These are phyloP conservation scores for Drosophila lacertosa DNA, from an alignment of 1,140 invertebrate species.

Conservation along the genomic window DNA sequence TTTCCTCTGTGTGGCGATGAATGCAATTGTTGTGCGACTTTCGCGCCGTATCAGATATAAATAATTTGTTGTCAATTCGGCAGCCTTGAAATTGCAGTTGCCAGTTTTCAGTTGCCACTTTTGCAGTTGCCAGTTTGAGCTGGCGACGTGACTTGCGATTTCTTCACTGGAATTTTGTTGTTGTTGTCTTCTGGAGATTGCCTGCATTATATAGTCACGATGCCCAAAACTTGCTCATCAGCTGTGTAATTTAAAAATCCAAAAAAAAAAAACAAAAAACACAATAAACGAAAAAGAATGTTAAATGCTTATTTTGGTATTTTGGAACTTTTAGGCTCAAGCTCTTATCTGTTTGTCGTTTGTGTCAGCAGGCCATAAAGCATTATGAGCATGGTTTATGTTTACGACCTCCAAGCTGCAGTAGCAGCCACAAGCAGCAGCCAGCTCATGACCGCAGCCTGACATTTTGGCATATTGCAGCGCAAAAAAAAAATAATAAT, in stretches of 20 bases:
- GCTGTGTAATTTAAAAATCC: conserved; percentile 18
- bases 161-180: conserved; percentile 59
- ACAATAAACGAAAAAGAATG: conserved; percentile 23
- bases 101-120: conserved; percentile 15
- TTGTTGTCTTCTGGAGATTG: conserved; percentile 19
- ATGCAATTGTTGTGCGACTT: conserved; percentile 45
- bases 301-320: conserved; percentile 29
- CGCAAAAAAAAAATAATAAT: conserved; percentile 11
- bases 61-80: conserved; percentile 72
- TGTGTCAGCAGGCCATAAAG: conserved; percentile 21
- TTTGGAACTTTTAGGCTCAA: conserved; percentile 9
- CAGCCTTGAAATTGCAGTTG: conserved; percentile 52
- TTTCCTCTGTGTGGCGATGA: conserved; percentile 27
- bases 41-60: conserved; percentile 51
- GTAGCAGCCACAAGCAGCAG: conserved; percentile 19
- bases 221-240: conserved; percentile 30
- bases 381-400: conserved; percentile 28
- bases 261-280: neutral
- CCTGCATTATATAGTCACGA: conserved; percentile 46
- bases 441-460: conserved; percentile 30
- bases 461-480: conserved; percentile 63
- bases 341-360: conserved; percentile 15
- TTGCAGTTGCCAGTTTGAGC: neutral
- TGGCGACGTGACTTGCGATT: conserved; percentile 69
- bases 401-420: conserved; percentile 43